Base-by-base conservation (phyloP, 2,113 vertebrate genomes). In the Aegotheles bennettii region DNA sequence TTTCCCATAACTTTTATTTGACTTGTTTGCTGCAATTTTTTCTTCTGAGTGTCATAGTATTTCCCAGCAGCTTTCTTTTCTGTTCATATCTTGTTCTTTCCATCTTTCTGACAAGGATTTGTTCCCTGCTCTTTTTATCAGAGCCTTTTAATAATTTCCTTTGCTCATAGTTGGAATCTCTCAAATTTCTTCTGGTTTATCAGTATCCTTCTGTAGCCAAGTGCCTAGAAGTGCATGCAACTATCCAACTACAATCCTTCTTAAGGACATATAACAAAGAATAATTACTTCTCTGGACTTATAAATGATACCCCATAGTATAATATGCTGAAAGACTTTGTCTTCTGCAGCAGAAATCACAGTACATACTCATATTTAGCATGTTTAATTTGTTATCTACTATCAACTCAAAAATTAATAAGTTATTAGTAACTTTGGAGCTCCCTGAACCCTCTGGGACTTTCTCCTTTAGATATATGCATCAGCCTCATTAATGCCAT, bases 381-480 rank as follows among this genome's bases (percentile, higher is more conserved):
- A 64, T 73, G 51, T 90, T 96, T 84, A 83, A 92, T 92, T 94
- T 93, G 76, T 95, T 95, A 96, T 96, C 95, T 95, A 35, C 70
- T 86, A 91, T 65, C 86, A 89, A 78, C 54, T 91, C 35, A 38
- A 87, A 96, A 93, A 97, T 95, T 93, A 96, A 69, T 87, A 95
- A 92, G 57, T 90, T 93, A 95, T 73, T 95, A 95, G 92, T 80
- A 95, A 90, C 70, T 93, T 82, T 43, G 54, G 69, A 89, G 51
- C 77, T 89, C 74, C 29, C 19, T 13, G 50, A 89, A 70, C 80
- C 90, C 89, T 91, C 80, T 91, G 93, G 90, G 90, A 80, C 33
- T 85, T 95, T 63, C 85, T 73, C 50, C 38, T 96, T 96, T 91
- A 93, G 60, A 85, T 92, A 87, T 65, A 93, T 79, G 40, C 63